Evolutionary conservation across 2,888 invertebrate species (phyloP), one percentile per base, ranked within the genome.

Genomic region (Actias luna): DNA sequence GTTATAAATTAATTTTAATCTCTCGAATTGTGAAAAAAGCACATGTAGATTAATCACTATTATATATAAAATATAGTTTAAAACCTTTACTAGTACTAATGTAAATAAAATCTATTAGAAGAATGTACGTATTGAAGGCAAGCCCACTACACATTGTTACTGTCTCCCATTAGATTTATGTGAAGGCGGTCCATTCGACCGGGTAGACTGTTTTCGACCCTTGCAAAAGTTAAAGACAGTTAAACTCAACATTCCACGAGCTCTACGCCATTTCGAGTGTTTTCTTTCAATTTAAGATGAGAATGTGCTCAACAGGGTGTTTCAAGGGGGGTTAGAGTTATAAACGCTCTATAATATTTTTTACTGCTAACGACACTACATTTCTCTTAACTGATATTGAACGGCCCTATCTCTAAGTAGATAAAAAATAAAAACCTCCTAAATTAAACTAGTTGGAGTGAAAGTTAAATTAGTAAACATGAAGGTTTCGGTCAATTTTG

Each of bases 131-230:
- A 4, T 66, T 58, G 65, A 71, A 72, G 72, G 77, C 76, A 75
- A 72, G 74, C 73, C 68, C 68, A 76, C 73, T 74, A 77, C 78
- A 81, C 77, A 77, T 76, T 76, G 78, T 80, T 77, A 78, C 77
- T 76, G 80, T 76, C 77, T 72, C 65, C 64, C 63, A 66, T 55
- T 46, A 78, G 78, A 82, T 82, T 82, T 82, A 82, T 80, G 72
- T 69, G 66, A 60, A 55, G 64, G 69, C 70, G 74, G 74, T 77
- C 72, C 71, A 70, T 75, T 71, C 72, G 69, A 72, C 64, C 69
- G 66, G 63, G 35, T 62, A 69, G 68, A 65, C 65, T 73, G 67
- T 76, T 75, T 77, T 76, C 71, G 71, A 72, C 75, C 76, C 76
- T 72, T 66, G 66, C 70, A 67, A 74, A 75, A 75, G 73, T 78